These are phyloP conservation scores for Teinopalpus imperialis DNA, from an alignment of 2,888 invertebrate genomes.

Conservation along the genomic window DNA sequence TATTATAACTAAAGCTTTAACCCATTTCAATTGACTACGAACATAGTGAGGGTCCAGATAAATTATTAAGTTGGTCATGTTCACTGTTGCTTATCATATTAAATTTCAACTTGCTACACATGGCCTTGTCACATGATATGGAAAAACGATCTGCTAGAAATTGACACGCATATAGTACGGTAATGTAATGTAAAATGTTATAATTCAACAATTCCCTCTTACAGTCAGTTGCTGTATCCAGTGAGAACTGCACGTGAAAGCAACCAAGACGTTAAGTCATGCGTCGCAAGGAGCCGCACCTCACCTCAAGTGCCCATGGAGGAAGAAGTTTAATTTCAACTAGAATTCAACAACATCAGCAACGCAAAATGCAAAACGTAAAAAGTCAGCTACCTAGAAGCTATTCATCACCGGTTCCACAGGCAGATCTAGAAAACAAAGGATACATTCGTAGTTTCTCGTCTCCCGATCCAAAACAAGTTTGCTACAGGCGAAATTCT, in stretches of 20 bases:
- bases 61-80: slow-evolving; percentile 56
- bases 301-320: slow-evolving; percentile 44
- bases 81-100: slow-evolving; percentile 72
- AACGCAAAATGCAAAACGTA: slow-evolving; percentile 52
- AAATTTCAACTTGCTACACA: slow-evolving; percentile 65
- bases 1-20: too few species aligned
- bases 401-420: slow-evolving; percentile 64
- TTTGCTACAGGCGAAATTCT: slow-evolving; percentile 56
- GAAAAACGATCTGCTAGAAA: slow-evolving; percentile 60
- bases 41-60: slow-evolving; percentile 18
- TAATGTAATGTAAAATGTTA: slow-evolving; percentile 59
- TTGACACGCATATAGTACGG: slow-evolving; percentile 62
- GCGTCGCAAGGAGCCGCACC: slow-evolving; percentile 62
- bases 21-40: slow-evolving; percentile 2
- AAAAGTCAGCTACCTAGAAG: slow-evolving; percentile 66
- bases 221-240: slow-evolving; percentile 54
- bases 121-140: slow-evolving; percentile 71
- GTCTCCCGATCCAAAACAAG: slow-evolving; percentile 64
- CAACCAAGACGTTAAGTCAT: slow-evolving; percentile 38
- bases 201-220: slow-evolving; percentile 42
- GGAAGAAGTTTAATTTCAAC: slow-evolving; percentile 66
- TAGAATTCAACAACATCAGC: slow-evolving; percentile 63
- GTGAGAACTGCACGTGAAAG: slow-evolving; percentile 50
- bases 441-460: slow-evolving; percentile 67
- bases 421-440: slow-evolving; percentile 51